Base-by-base conservation (phyloP, 2,797 vertebrate species). In the Danio kyathit region DNA sequence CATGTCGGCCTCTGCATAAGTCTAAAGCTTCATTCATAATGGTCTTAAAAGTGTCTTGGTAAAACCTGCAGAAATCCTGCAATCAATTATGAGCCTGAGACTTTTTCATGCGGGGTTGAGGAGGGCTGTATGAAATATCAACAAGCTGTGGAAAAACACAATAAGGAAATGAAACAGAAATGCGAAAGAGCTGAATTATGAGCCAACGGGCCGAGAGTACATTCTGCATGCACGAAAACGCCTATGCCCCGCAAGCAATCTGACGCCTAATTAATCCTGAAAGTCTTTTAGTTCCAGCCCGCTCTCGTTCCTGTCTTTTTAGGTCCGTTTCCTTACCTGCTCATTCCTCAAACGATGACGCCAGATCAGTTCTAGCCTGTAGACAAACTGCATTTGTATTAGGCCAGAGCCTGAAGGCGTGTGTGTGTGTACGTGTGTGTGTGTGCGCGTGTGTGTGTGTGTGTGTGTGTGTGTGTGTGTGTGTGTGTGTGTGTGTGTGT, bases 231-330 rank as follows among this genome's bases (percentile, higher is more conserved):
- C 74, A 40, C 67, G 29, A 11, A 75, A 72, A 82, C 48, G 19
- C 73, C 60, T 48, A 84, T 89, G 89, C 92, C 91, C 90, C 89
- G 88, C 90, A 94, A 92, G 92, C 93, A 94, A 94, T 94, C 91
- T 91, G 92, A 94, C 89, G 90, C 90, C 92, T 93, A 93, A 95
- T 94, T 95, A 94, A 94, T 95, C 93, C 92, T 93, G 91, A 94
- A 93, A 93, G 93, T 92, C 92, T 93, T 94, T 93, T 92, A 76
- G 91, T 94, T 93, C 92, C 89, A 78, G 91, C 87, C 85, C 91
- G 90, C 87, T 86, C 86, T 87, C 90, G 87, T 87, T 85, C 84
- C 76, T 83, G 84, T 61, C 74, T 66, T 82, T 76, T 48, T 14
- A 70, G 77, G 67, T 79, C 67, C 48, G 61, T 63, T 76, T 78